Conservation (phyloP, 2,888 invertebrate genomes). For the Trichacis sp. region DNA sequence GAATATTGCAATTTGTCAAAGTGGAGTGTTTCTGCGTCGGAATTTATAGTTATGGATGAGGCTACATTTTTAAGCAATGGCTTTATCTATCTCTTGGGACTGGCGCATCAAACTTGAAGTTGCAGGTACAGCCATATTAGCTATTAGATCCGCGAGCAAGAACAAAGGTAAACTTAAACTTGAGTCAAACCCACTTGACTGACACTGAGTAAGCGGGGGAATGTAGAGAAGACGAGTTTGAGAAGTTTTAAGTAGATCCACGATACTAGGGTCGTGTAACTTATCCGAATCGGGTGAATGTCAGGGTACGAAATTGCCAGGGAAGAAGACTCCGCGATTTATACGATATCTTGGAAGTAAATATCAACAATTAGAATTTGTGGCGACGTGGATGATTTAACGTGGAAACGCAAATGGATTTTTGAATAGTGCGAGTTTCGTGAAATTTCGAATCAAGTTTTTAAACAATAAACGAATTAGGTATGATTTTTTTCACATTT, state of each 20-base stretch:
- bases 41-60: constrained; percentile 26
- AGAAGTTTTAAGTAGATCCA: constrained; percentile 50
- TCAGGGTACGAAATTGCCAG: neutral
- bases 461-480: too few species aligned
- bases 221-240: constrained; percentile 42
- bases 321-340: constrained; percentile 5
- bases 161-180: constrained; percentile 61
- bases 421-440: neutral
- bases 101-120: constrained; percentile 36
- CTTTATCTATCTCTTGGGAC: constrained; percentile 10
- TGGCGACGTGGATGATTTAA: too few species aligned
- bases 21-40: constrained; percentile 11
- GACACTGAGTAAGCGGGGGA: constrained; percentile 48
- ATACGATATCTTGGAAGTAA: constrained; percentile 2
- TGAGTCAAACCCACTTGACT: constrained; percentile 48
- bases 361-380: too few species aligned
- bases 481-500: too few species aligned
- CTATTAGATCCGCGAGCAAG: constrained; percentile 50
- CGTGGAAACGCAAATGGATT: neutral
- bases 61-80: constrained; percentile 38
- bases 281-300: constrained; percentile 17
- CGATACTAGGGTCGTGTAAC: constrained; percentile 34
- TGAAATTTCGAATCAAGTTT: too few species aligned
- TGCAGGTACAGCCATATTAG: constrained; percentile 19
- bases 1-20: too few species aligned